Conservation (phyloP, 1,140 invertebrate species). For the Ericerus pela region DNA sequence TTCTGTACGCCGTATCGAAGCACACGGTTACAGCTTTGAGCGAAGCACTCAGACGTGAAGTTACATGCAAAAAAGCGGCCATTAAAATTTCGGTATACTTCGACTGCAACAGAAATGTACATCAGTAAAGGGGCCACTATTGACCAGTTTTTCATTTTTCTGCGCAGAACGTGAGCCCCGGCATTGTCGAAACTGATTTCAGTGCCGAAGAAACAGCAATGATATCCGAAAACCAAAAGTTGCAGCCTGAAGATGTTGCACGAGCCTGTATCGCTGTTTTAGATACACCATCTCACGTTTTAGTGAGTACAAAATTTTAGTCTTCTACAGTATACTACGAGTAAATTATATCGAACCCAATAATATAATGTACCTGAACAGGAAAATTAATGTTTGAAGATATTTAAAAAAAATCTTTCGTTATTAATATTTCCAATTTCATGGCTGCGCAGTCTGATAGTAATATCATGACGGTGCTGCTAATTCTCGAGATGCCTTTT, state of each 20-base stretch:
- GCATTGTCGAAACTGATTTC: conserved; percentile 38
- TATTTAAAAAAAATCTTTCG: no score
- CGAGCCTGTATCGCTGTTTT: conserved; percentile 27
- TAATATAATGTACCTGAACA: no score
- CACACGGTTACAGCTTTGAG: conserved; percentile 40
- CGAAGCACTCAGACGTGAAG: conserved; percentile 41
- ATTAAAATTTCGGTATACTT: conserved; percentile 39
- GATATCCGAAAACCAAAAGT: conserved; percentile 12
- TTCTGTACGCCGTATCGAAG: conserved; percentile 44
- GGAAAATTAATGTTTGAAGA: no score
- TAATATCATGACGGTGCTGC: no score
- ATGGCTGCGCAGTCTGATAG: no score
- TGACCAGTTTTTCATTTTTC: conserved; percentile 22
- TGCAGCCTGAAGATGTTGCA: conserved; percentile 19
- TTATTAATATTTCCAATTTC: no score
- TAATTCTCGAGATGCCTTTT: no score
- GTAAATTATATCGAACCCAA: no score
- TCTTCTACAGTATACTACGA: no score
- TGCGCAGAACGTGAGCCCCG: conserved; percentile 44
- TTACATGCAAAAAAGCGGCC: conserved; percentile 35
- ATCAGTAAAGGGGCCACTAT: background rate
- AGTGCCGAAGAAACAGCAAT: conserved; percentile 13
- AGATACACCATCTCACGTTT: conserved; percentile 40
- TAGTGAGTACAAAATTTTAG: conserved; percentile 38
- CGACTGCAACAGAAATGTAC: background rate